Percentiles rank a stretch among this genome's conserved stretches.
phyloP scores from a whole-genome alignment of 2,888 invertebrate species.

The Clivina fossor region DNA sequence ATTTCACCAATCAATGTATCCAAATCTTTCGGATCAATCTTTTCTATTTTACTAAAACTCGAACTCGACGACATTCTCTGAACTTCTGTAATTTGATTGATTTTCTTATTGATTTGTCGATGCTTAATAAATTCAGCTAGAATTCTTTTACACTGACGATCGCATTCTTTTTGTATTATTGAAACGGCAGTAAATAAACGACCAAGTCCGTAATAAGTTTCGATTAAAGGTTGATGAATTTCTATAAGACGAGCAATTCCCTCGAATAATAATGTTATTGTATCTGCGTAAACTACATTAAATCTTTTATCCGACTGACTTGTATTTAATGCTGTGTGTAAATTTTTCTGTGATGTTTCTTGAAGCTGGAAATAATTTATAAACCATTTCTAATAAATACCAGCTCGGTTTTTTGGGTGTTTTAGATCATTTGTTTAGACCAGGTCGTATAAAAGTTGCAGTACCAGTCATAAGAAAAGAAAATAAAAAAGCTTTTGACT shows the following conservation, averaged over 20 bases:
- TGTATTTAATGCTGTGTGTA: slow-evolving; percentile 67
- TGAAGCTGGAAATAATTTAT: slow-evolving; percentile 57
- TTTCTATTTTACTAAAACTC: slow-evolving; percentile 56
- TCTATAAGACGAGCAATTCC: slow-evolving; percentile 82
- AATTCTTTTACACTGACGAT: slow-evolving; percentile 63
- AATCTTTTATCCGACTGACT: slow-evolving; percentile 70
- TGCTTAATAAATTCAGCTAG: slow-evolving; percentile 72
- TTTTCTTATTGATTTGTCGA: slow-evolving; percentile 65
- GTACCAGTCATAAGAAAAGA: too few species aligned
- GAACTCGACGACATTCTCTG: slow-evolving; percentile 52
- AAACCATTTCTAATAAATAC: too few species aligned
- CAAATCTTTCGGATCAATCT: slow-evolving; percentile 77
- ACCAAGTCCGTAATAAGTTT: slow-evolving; percentile 85
- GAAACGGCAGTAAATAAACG: slow-evolving; percentile 69
- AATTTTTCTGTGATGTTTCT: slow-evolving; percentile 70
- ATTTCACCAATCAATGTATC: slow-evolving; percentile 89
- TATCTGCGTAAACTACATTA: slow-evolving; percentile 81
- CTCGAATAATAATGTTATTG: slow-evolving; percentile 81
- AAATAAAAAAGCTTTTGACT: too few species aligned
- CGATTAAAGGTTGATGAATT: slow-evolving; percentile 84
- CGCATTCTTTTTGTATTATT: slow-evolving; percentile 79
- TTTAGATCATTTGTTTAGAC: too few species aligned
- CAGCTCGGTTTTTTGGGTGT: too few species aligned
- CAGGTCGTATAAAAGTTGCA: too few species aligned
- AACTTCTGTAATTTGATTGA: slow-evolving; percentile 63